phyloP scores from a whole-genome alignment of 2,113 vertebrate genomes.

The Sciurus niger region DNA sequence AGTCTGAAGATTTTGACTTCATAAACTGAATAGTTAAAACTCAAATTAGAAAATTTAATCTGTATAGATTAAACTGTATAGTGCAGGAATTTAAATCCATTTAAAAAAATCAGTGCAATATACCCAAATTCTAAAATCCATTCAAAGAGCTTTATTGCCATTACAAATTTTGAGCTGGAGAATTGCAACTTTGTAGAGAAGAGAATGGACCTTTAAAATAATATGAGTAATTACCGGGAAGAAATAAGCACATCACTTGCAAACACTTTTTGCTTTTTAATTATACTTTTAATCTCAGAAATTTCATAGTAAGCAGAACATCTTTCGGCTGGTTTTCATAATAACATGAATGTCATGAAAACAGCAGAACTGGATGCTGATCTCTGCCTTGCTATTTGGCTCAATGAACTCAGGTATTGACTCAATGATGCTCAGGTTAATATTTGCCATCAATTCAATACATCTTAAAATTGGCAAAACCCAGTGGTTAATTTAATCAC shows the following conservation, averaged over 20 bases:
- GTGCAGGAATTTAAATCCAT: constrained; percentile 30
- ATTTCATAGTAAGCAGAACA: background rate
- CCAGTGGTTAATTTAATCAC: constrained; percentile 61
- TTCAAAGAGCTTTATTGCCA: constrained; percentile 60
- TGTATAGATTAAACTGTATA: background rate
- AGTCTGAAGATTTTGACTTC: background rate
- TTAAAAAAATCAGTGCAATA: background rate
- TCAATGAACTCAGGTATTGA: background rate
- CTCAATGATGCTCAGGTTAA: constrained; percentile 45
- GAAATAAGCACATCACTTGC: background rate
- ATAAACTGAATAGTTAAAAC: constrained; percentile 16
- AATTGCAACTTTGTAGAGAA: constrained; percentile 27
- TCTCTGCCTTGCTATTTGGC: constrained; percentile 9
- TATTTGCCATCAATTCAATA: constrained; percentile 50
- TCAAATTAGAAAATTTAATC: constrained; percentile 43
- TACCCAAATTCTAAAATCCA: constrained; percentile 27
- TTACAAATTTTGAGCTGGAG: background rate
- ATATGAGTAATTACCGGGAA: background rate
- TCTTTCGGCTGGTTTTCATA: background rate
- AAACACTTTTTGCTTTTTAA: constrained; percentile 29
- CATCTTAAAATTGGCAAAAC: constrained; percentile 64
- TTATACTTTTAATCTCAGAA: constrained; percentile 34
- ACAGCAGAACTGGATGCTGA: background rate
- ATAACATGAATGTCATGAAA: constrained; percentile 50
- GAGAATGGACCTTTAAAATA: background rate